Percentiles rank a stretch among this genome's conserved stretches.
Evolutionary conservation across 2,888 invertebrate genomes (phyloP).

Genomic region (Nasonia oneida): DNA sequence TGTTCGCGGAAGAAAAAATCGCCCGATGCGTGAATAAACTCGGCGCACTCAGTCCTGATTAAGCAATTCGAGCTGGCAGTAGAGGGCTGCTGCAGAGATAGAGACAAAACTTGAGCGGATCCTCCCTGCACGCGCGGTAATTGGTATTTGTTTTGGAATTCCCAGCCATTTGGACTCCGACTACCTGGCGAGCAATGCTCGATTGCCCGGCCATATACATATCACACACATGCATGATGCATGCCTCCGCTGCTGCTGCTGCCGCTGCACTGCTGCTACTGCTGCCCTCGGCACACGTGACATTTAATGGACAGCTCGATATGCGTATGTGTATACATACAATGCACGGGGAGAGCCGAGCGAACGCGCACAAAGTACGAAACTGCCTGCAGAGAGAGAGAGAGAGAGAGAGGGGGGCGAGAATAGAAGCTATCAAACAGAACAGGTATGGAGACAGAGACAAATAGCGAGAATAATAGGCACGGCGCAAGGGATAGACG

Average conservation of each 20-base stretch:
- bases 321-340: constrained; percentile 52
- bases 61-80: background rate
- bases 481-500: no score
- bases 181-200: constrained; percentile 39
- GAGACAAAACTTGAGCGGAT: background rate
- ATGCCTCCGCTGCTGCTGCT: constrained; percentile 28
- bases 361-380: constrained; percentile 36
- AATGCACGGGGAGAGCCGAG: constrained; percentile 2
- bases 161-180: constrained; percentile 46
- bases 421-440: constrained; percentile 36
- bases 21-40: background rate
- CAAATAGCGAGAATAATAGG: constrained; percentile 37
- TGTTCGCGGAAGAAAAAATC: background rate
- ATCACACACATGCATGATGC: constrained; percentile 57
- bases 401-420: constrained; percentile 27
- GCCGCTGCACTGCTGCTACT: background rate
- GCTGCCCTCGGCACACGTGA: constrained; percentile 57
- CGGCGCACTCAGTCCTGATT: background rate
- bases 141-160: constrained; percentile 59
- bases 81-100: background rate
- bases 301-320: constrained; percentile 63
- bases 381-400: background rate
- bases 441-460: constrained; percentile 40
- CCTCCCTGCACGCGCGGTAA: constrained; percentile 17
- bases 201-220: constrained; percentile 49